These are phyloP conservation scores for Andrena trimmerana DNA, from an alignment of 2,888 invertebrate genomes.

Conservation along the genomic window DNA sequence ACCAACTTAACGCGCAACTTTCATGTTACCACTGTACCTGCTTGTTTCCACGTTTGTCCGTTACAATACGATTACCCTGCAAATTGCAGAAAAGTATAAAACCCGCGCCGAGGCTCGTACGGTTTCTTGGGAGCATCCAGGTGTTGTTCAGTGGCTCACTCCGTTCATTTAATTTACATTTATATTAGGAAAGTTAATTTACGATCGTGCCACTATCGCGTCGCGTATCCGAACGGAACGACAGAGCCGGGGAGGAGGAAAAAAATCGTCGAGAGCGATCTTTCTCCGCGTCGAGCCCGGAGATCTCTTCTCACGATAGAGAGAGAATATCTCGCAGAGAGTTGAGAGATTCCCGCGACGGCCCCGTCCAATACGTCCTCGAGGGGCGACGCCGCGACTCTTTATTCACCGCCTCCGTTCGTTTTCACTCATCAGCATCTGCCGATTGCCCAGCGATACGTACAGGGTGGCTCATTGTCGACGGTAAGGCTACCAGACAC, in stretches of 20 bases:
- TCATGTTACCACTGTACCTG: conserved; percentile 46
- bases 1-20: conserved; percentile 70
- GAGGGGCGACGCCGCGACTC: conserved; percentile 31
- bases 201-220: not conserved
- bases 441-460: conserved; percentile 50
- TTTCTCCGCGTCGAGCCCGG: conserved; percentile 4
- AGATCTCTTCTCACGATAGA: conserved; percentile 40
- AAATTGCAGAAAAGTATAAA: conserved; percentile 45
- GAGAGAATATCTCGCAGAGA: conserved; percentile 10
- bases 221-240: not conserved
- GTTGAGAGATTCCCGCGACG: conserved; percentile 10
- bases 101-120: conserved; percentile 19
- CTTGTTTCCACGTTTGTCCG: conserved; percentile 42
- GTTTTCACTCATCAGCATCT: conserved; percentile 72
- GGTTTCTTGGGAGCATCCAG: not conserved
- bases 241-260: not conserved
- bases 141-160: not conserved
- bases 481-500: not conserved
- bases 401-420: conserved; percentile 56
- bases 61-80: conserved; percentile 47
- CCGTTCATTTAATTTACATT: not conserved
- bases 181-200: conserved; percentile 2
- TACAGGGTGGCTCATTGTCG: conserved; percentile 3
- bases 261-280: not conserved
- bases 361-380: conserved; percentile 47